These are phyloP conservation scores for Beroe forskalii DNA, from an alignment of 37 sponge, comb jelly and placozoan species.

Conservation along the genomic window DNA sequence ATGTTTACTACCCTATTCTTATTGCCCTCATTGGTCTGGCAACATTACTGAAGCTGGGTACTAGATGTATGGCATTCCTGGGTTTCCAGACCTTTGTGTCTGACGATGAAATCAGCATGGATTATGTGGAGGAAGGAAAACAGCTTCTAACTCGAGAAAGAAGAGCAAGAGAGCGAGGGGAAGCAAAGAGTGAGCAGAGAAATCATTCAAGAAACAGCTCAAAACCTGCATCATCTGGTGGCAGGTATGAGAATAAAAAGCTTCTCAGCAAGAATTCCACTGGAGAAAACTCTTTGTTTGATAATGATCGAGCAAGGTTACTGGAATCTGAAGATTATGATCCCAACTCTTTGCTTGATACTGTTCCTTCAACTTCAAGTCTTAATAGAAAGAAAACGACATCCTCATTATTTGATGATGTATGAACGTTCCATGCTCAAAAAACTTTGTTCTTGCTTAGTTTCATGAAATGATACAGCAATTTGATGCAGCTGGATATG, in stretches of 20 bases:
- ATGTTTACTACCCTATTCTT: slow-evolving; percentile 87
- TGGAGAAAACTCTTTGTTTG: slow-evolving; percentile 7
- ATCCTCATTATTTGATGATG: slow-evolving; percentile 44
- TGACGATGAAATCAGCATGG: slow-evolving; percentile 87
- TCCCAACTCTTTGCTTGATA: slow-evolving; percentile 7
- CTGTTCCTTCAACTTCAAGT: neutral
- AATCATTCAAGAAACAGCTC: too few relatives aligned
- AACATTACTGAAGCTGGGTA: slow-evolving; percentile 82
- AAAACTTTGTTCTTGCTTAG: too few relatives aligned
- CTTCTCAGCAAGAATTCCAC: neutral
- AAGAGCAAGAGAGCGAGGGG: neutral
- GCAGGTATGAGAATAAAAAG: slow-evolving; percentile 20
- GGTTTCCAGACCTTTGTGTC: slow-evolving; percentile 90
- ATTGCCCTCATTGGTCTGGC: slow-evolving; percentile 83
- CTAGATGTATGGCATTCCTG: slow-evolving; percentile 72
- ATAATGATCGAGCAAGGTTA: slow-evolving; percentile 21
- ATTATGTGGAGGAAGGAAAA: slow-evolving; percentile 91
- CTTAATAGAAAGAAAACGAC: too few relatives aligned
- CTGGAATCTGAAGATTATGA: slow-evolving; percentile 50
- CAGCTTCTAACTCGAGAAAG: slow-evolving; percentile 76
- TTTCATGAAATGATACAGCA: too few relatives aligned
- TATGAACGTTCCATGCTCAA: neutral
- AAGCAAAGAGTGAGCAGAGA: neutral
- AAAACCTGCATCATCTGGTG: neutral
- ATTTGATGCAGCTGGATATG: too few relatives aligned